Evolutionary conservation across 2,888 invertebrate species (phyloP), one percentile per base, ranked within the genome.

Genomic region (Spilarctia lutea): DNA sequence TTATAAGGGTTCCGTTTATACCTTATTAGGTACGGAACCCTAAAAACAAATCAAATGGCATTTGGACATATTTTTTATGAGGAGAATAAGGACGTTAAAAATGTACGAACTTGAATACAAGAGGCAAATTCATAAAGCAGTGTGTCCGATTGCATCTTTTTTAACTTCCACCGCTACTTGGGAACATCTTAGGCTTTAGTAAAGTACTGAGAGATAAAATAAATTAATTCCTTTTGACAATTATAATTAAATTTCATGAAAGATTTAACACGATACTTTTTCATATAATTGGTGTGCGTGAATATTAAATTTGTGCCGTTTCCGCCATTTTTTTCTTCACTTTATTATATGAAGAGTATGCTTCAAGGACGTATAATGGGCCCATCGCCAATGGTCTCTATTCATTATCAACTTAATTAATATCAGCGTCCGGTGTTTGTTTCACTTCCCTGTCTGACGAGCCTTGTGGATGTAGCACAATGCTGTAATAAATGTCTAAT

Each of bases 381-480:
- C 74, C 81, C 82, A 81, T 81, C 75, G 78, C 82, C 85, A 87
- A 84, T 85, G 83, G 84, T 79, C 79, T 84, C 86, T 79, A 86
- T 88, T 90, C 89, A 92, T 92, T 91, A 92, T 93, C 91, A 91
- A 88, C 88, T 91, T 91, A 92, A 93, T 94, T 93, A 94, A 93
- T 94, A 93, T 92, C 86, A 81, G 89, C 91, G 89, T 95, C 95
- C 95, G 95, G 91, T 90, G 91, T 95, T 95, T 95, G 95, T 95
- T 90, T 90, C 83, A 90, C 92, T 95, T 95, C 95, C 95, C 92
- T 83, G 91, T 93, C 86, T 83, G 85, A 75, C 79, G 87, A 89
- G 89, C 92, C 93, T 94, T 92, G 92, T 85, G 86, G 85, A 85
- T 89, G 88, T 86, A 87, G 90, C 90, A 94, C 94, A 94, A 95